These are phyloP conservation scores for Melieria crassipennis DNA, from an alignment of 2,888 invertebrate genomes.

Conservation along the genomic window DNA sequence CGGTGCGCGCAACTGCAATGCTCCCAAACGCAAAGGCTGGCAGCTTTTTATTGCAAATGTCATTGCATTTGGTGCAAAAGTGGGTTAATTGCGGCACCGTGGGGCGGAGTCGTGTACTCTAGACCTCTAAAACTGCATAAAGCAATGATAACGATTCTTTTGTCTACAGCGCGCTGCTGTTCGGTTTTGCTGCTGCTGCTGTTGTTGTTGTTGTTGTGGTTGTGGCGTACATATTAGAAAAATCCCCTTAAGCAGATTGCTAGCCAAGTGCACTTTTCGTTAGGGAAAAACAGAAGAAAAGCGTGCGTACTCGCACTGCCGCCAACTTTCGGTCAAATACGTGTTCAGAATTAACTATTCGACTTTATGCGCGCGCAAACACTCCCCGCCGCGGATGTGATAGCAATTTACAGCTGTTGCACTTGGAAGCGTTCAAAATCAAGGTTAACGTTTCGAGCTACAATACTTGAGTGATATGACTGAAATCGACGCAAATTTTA, in stretches of 20 bases:
- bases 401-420: neutral
- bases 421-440: slow-evolving; percentile 34
- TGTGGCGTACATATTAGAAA: too few species aligned
- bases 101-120: slow-evolving; percentile 23
- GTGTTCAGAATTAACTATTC: neutral
- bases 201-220: too few species aligned
- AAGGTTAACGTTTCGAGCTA: slow-evolving; percentile 28
- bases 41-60: slow-evolving; percentile 17
- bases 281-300: too few species aligned
- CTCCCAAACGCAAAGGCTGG: slow-evolving; percentile 5
- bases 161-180: neutral
- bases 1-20: neutral
- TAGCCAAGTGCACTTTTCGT: too few species aligned
- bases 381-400: neutral
- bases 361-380: neutral
- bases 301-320: too few species aligned
- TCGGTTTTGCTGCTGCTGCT: neutral
- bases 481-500: neutral
- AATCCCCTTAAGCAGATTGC: too few species aligned
- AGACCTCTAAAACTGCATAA: slow-evolving; percentile 26
- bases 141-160: slow-evolving; percentile 25
- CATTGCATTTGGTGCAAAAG: slow-evolving; percentile 23
- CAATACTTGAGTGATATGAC: too few species aligned
- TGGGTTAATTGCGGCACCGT: slow-evolving; percentile 31
- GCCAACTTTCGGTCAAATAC: neutral